A percentile compares a stretch with the other conserved stretches of the same genome.
phyloP scores from a whole-genome alignment of 1,140 invertebrate genomes.

The Potamilus streckersoni region DNA sequence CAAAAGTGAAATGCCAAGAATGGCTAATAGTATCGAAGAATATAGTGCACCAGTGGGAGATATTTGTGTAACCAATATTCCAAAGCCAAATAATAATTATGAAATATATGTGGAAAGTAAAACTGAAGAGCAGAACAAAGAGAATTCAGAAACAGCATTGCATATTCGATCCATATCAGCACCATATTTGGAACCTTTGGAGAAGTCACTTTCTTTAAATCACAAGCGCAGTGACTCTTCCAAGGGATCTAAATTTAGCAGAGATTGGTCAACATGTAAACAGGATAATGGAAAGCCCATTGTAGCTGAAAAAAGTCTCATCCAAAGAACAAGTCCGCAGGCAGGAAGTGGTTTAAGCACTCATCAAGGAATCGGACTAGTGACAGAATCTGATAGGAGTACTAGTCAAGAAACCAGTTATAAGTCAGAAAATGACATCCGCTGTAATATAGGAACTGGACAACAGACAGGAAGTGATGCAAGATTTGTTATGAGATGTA shows the following conservation, averaged over 20 bases:
- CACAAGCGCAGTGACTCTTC: slow-evolving; percentile 39
- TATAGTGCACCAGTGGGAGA: slow-evolving; percentile 6
- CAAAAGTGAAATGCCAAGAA: no score
- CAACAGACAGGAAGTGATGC: no score
- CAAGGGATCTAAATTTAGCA: slow-evolving; percentile 44
- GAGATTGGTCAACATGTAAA: not conserved
- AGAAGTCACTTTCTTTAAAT: slow-evolving; percentile 1
- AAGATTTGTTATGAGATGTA: no score
- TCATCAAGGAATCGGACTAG: no score
- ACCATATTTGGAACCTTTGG: slow-evolving; percentile 36
- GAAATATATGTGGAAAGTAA: slow-evolving; percentile 56
- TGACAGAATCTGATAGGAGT: no score
- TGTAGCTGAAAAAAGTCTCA: slow-evolving; percentile 11
- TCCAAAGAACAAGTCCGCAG: not conserved
- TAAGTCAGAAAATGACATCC: no score
- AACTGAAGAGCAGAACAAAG: slow-evolving; percentile 29
- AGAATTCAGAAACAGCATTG: slow-evolving; percentile 14
- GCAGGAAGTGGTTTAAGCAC: no score
- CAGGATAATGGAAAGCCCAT: slow-evolving; percentile 9
- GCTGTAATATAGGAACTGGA: no score
- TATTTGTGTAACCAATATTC: slow-evolving; percentile 54
- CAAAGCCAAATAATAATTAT: slow-evolving; percentile 47
- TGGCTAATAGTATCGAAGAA: no score
- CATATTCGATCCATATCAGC: slow-evolving; percentile 55
- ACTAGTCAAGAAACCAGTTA: no score